These are phyloP conservation scores for Xylota sylvarum DNA, from an alignment of 2,888 invertebrate species.

Conservation along the genomic window DNA sequence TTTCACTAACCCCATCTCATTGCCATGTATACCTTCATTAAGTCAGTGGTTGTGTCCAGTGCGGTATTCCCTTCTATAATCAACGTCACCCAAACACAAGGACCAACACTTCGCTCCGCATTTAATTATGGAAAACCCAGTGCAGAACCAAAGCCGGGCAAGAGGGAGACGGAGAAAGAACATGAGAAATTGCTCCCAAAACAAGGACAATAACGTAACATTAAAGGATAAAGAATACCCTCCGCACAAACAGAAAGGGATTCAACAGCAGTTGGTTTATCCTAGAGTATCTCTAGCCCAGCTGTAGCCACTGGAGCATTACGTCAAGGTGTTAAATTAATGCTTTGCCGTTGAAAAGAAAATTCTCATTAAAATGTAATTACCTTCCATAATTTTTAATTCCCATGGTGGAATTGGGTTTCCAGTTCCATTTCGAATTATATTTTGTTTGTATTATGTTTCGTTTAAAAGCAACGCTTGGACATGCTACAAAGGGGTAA, in stretches of 20 bases:
- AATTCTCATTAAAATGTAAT: constrained; percentile 78
- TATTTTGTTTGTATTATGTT: constrained; percentile 12
- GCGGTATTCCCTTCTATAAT: constrained; percentile 45
- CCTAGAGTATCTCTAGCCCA: constrained; percentile 49
- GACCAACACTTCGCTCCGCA: constrained; percentile 44
- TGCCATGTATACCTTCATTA: constrained; percentile 38
- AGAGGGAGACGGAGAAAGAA: constrained; percentile 29
- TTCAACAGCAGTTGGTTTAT: constrained; percentile 53
- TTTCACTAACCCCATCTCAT: constrained; percentile 7
- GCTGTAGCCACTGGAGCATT: constrained; percentile 71
- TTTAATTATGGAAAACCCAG: constrained; percentile 67
- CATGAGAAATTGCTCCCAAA: constrained; percentile 69
- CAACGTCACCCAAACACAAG: constrained; percentile 19
- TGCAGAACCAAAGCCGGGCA: constrained; percentile 17
- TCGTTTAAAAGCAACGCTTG: neutral
- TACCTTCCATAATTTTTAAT: constrained; percentile 78
- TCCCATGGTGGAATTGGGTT: constrained; percentile 65
- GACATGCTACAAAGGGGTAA: neutral
- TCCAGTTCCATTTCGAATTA: constrained; percentile 50
- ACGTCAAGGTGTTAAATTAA: constrained; percentile 77
- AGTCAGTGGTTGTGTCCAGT: constrained; percentile 49
- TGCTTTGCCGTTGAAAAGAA: constrained; percentile 71
- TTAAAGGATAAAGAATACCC: constrained; percentile 62
- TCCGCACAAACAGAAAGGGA: constrained; percentile 43
- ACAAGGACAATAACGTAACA: constrained; percentile 71